phyloP scores from a whole-genome alignment of 2,888 invertebrate species.

The Pachycephus smyrnensis region DNA sequence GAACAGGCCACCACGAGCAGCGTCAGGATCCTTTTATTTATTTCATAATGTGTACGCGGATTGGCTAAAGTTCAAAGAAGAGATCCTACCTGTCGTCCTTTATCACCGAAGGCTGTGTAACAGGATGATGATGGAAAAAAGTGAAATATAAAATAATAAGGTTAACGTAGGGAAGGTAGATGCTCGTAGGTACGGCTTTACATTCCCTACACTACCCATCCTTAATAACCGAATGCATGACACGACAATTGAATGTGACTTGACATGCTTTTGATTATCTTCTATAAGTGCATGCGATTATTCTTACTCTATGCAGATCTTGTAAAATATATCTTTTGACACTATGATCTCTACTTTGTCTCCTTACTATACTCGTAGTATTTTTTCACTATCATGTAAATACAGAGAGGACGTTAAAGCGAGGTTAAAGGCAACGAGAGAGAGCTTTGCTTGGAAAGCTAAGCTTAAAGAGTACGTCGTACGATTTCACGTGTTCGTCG shows the following conservation, averaged over 20 bases:
- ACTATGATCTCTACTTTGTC: background rate
- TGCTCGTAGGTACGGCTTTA: background rate
- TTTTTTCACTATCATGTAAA: background rate
- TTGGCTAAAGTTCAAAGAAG: background rate
- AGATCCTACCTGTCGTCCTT: background rate
- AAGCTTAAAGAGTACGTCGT: background rate
- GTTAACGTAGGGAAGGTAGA: background rate
- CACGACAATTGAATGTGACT: conserved; percentile 19
- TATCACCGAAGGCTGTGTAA: no score
- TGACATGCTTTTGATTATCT: conserved; percentile 17
- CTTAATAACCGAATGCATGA: conserved; percentile 13
- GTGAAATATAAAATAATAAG: background rate
- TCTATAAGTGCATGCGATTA: conserved; percentile 18
- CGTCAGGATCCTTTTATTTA: background rate
- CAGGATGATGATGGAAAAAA: background rate
- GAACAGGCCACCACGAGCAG: background rate
- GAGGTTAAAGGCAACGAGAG: no score
- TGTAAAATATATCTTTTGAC: background rate
- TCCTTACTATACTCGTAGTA: background rate
- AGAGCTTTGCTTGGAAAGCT: background rate
- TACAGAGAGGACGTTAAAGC: background rate
- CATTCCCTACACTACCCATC: background rate
- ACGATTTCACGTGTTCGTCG: background rate
- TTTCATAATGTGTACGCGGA: background rate
- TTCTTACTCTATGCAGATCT: conserved; percentile 7